Evolutionary conservation across 1,140 invertebrate genomes (phyloP).

Genomic region (Scylla paramamosain): DNA sequence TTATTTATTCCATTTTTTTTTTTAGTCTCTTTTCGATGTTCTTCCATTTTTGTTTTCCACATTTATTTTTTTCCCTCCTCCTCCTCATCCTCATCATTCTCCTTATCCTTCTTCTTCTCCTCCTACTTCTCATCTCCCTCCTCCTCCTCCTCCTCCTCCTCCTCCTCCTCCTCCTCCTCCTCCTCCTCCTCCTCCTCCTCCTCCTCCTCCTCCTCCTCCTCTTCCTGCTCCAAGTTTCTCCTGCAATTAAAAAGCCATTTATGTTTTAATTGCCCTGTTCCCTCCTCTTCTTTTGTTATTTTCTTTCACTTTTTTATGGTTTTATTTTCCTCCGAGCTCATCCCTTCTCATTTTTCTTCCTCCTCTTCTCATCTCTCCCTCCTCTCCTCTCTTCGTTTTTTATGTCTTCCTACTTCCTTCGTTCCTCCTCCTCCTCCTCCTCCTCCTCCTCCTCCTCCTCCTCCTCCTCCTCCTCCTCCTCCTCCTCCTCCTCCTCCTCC

Average conservation of each 20-base stretch:
- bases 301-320: background rate
- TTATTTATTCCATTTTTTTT: background rate
- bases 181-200: background rate
- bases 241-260: background rate
- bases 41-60: background rate
- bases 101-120: background rate
- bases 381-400: background rate
- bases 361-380: background rate
- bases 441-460: too few relatives aligned
- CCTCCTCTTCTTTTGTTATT: conserved; percentile 21
- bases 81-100: background rate
- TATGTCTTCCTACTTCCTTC: too few relatives aligned
- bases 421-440: too few relatives aligned
- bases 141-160: background rate
- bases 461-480: too few relatives aligned
- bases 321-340: background rate
- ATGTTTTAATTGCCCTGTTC: conserved; percentile 2
- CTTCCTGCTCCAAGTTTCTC: background rate
- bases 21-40: background rate
- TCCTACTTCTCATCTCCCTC: background rate
- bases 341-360: background rate
- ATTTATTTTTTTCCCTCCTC: background rate
- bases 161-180: background rate
- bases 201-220: background rate
- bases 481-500: background rate